Conservation (phyloP, 2,797 vertebrate species). For the Chaetodon trifasciatus region DNA sequence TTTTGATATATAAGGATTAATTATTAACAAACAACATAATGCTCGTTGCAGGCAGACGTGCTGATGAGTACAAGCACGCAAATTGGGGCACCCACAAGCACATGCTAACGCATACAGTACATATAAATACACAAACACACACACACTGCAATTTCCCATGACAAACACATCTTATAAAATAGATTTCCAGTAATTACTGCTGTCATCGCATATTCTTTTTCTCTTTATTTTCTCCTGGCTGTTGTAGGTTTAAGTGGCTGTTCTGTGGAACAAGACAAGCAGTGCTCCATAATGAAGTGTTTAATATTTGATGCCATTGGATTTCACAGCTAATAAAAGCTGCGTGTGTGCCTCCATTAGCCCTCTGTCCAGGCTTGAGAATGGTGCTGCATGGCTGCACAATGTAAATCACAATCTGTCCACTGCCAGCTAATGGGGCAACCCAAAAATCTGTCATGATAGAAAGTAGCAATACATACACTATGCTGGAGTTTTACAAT, state of each 20-base stretch:
- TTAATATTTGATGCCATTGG: conserved; percentile 87
- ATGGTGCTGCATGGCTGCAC: conserved; percentile 69
- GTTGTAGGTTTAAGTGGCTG: conserved; percentile 85
- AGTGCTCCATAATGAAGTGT: conserved; percentile 85
- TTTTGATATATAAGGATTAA: conserved; percentile 69
- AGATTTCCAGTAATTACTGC: conserved; percentile 82
- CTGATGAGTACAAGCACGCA: conserved; percentile 42
- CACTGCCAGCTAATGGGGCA: conserved; percentile 73
- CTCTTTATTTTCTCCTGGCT: conserved; percentile 78
- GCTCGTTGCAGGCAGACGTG: conserved; percentile 53
- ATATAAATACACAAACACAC: conserved; percentile 5
- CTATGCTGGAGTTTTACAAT: conserved; percentile 65
- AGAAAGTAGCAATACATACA: conserved; percentile 63
- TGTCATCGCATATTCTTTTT: conserved; percentile 73
- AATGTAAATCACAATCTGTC: conserved; percentile 81
- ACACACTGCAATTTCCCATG: conserved; percentile 47
- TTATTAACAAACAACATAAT: conserved; percentile 72
- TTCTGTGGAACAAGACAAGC: conserved; percentile 83
- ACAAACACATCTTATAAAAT: conserved; percentile 71
- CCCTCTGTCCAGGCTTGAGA: conserved; percentile 74
- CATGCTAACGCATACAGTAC: conserved; percentile 9
- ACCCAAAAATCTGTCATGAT: conserved; percentile 70
- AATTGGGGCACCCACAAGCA: conserved; percentile 9
- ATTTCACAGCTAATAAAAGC: conserved; percentile 87
- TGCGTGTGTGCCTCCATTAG: conserved; percentile 82